A percentile compares a stretch with the other conserved stretches of the same genome.
Conservation (phyloP, 2,113 vertebrate genomes). For the Pachyramphus minor region DNA sequence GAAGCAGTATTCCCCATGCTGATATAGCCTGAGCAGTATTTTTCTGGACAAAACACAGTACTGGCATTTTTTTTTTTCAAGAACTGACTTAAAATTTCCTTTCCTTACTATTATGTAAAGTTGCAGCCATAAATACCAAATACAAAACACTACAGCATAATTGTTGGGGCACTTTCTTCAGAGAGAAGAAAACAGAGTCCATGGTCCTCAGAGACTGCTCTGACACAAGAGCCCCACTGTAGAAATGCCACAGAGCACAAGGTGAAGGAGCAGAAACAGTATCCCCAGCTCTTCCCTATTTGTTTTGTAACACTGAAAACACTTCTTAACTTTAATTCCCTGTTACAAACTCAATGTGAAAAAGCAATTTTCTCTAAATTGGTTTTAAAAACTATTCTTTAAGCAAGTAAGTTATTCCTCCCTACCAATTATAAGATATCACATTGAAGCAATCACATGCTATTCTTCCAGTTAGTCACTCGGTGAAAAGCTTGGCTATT, state of each 20-base stretch:
- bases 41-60: not conserved
- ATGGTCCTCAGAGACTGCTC: fast-evolving
- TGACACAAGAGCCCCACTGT: too few relatives aligned
- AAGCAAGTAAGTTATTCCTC: not conserved
- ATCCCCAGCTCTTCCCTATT: not conserved
- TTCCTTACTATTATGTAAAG: not conserved
- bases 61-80: not conserved
- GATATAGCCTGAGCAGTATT: not conserved
- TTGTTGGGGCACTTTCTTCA: not conserved
- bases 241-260: not conserved
- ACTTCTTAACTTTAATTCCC: not conserved
- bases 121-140: not conserved
- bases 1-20: not conserved
- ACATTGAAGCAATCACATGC: not conserved
- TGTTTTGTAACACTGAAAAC: not conserved
- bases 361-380: not conserved
- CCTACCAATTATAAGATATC: not conserved
- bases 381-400: not conserved
- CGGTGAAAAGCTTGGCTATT: not conserved
- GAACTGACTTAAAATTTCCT: not conserved
- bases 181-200: not conserved
- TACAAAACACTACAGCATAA: not conserved
- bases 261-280: not conserved
- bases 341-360: not conserved
- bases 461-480: not conserved